A percentile compares a stretch with the other conserved stretches of the same genome.
These are phyloP conservation scores for Mya arenaria DNA, from an alignment of 1,140 invertebrate genomes.

Conservation along the genomic window DNA sequence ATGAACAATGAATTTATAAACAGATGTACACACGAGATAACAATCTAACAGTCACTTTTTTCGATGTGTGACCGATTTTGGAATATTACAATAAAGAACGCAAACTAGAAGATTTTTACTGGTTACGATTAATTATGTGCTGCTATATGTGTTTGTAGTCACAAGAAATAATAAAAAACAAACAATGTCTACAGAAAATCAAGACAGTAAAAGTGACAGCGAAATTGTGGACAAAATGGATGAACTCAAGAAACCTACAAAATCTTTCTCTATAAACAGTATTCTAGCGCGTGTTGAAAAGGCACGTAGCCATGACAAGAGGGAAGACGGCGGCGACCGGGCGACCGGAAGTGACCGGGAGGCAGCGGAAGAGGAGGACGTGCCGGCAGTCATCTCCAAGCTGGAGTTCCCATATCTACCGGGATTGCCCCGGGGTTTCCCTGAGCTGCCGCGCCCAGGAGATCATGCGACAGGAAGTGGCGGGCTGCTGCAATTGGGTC, in stretches of 20 bases:
- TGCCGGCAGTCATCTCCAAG: constrained; percentile 46
- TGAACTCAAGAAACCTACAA: constrained; percentile 28
- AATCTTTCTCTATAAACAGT: constrained; percentile 57
- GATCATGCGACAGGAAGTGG: background rate
- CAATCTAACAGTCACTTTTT: no score
- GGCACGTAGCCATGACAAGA: constrained; percentile 14
- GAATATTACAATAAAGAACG: no score
- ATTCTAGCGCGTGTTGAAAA: constrained; percentile 36
- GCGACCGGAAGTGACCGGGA: background rate
- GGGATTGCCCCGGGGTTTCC: constrained; percentile 1
- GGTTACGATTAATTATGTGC: no score
- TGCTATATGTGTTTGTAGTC: no score
- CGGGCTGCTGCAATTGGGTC: constrained; percentile 21
- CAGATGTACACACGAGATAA: no score
- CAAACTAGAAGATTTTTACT: no score
- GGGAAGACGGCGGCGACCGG: background rate
- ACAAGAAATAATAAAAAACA: no score
- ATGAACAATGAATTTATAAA: no score
- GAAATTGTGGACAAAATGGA: no score
- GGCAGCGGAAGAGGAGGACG: background rate
- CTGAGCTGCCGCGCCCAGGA: constrained; percentile 7
- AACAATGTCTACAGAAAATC: no score
- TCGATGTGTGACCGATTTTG: no score
- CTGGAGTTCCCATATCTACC: constrained; percentile 36
- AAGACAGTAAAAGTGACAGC: no score